phyloP scores from a whole-genome alignment of 2,113 vertebrate species.

The Etia nguti region DNA sequence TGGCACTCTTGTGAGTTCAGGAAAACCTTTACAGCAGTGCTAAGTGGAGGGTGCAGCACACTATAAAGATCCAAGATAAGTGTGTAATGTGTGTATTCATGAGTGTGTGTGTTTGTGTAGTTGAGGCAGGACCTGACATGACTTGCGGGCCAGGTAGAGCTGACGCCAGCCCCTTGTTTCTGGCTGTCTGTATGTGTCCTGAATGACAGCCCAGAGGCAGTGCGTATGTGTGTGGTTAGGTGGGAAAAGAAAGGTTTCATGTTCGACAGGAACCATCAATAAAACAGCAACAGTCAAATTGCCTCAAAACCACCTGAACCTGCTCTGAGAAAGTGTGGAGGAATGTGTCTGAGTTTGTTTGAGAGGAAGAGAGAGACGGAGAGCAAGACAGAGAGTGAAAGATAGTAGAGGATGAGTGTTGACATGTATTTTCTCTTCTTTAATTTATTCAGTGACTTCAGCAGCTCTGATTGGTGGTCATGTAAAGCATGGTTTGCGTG shows the following conservation, averaged over 20 bases:
- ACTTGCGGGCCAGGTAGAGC: constrained; percentile 52
- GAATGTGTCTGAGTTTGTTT: not conserved
- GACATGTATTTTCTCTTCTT: constrained; percentile 4
- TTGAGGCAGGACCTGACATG: constrained; percentile 55
- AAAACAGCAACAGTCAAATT: constrained; percentile 50
- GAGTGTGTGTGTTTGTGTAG: constrained; percentile 8
- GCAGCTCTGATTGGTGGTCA: constrained; percentile 6
- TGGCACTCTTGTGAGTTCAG: constrained; percentile 34
- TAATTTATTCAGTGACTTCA: not conserved
- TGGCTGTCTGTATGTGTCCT: constrained; percentile 63
- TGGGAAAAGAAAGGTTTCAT: constrained; percentile 58
- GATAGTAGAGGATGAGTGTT: not conserved
- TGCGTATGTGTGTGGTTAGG: constrained; percentile 51
- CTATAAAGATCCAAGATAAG: constrained; percentile 70
- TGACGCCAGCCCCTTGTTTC: constrained; percentile 65
- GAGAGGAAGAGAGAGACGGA: not conserved
- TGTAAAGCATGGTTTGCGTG: not conserved
- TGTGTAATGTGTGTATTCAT: constrained; percentile 8
- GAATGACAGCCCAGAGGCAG: constrained; percentile 62
- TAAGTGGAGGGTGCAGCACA: constrained; percentile 70
- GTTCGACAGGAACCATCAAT: constrained; percentile 64
- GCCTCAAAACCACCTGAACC: constrained; percentile 51
- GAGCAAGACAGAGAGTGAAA: not conserved
- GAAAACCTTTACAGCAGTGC: constrained; percentile 65
- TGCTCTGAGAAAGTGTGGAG: not conserved